These are phyloP conservation scores for Formica exsecta DNA, from an alignment of 1,140 invertebrate genomes.

Conservation along the genomic window DNA sequence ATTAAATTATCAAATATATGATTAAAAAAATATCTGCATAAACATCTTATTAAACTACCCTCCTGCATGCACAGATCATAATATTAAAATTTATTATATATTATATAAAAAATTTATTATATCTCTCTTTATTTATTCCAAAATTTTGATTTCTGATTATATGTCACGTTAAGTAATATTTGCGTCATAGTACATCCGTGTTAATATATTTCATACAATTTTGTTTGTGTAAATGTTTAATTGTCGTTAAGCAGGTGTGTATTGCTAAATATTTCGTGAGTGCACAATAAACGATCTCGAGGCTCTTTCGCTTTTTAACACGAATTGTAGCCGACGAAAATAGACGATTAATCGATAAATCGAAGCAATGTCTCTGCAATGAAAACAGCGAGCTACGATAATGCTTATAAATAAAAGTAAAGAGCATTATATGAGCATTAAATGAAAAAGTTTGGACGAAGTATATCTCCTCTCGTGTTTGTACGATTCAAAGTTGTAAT, in stretches of 20 bases:
- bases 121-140: background rate
- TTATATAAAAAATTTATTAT: background rate
- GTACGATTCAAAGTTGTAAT: background rate
- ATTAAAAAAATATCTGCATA: background rate
- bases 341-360: slow-evolving; percentile 27
- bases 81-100: background rate
- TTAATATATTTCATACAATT: slow-evolving; percentile 18
- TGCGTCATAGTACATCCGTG: background rate
- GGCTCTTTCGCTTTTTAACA: background rate
- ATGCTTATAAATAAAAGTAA: background rate
- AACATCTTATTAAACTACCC: no score
- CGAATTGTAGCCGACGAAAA: slow-evolving; percentile 34
- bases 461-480: background rate
- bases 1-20: background rate
- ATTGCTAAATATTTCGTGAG: slow-evolving; percentile 13
- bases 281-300: background rate
- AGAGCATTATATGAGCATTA: background rate
- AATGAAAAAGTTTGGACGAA: background rate
- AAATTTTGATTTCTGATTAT: background rate
- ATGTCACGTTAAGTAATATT: background rate
- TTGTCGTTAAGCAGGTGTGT: slow-evolving; percentile 29
- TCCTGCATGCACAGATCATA: no score
- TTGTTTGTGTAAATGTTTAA: slow-evolving; percentile 17
- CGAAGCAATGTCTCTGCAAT: background rate
- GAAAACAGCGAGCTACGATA: background rate